Conservation (phyloP, 1,140 invertebrate genomes). For the Leptopilina clavipes region DNA sequence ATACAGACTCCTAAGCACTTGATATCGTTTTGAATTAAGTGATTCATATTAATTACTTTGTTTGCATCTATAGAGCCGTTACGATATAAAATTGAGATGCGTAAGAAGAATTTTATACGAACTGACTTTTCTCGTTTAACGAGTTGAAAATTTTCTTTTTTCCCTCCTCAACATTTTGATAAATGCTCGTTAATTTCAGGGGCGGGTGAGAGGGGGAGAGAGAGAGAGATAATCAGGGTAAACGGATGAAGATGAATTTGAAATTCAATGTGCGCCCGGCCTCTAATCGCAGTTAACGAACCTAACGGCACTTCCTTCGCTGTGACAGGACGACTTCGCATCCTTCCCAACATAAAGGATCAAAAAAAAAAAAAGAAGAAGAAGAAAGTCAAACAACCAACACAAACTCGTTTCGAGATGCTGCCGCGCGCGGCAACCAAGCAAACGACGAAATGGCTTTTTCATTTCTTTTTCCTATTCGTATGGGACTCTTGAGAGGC, state of each 20-base stretch:
- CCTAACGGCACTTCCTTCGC: conserved; percentile 15
- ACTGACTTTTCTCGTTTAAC: background rate
- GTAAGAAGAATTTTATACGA: background rate
- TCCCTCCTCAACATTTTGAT: background rate
- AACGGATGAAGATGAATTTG: conserved; percentile 10
- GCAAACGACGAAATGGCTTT: conserved; percentile 10
- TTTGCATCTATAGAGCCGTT: background rate
- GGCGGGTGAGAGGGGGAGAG: too few species aligned
- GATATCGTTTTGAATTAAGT: conserved; percentile 9
- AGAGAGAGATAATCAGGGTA: conserved; percentile 21
- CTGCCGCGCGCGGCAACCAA: conserved; percentile 11
- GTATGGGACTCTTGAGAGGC: background rate
- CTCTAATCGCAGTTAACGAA: conserved; percentile 33
- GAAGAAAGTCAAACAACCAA: background rate
- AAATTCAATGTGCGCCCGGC: conserved; percentile 1
- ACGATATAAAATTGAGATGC: background rate
- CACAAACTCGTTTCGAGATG: conserved; percentile 16
- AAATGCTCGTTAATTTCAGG: background rate
- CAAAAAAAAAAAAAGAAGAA: background rate
- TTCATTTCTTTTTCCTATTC: background rate
- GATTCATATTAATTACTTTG: conserved; percentile 1
- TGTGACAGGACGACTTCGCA: conserved; percentile 19
- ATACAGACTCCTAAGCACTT: conserved; percentile 1
- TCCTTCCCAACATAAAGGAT: conserved; percentile 21
- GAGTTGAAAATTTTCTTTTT: background rate